A percentile compares a stretch with the other conserved stretches of the same genome.
Conservation (phyloP, 2,888 invertebrate genomes). For the Pseudococcus viburni region DNA sequence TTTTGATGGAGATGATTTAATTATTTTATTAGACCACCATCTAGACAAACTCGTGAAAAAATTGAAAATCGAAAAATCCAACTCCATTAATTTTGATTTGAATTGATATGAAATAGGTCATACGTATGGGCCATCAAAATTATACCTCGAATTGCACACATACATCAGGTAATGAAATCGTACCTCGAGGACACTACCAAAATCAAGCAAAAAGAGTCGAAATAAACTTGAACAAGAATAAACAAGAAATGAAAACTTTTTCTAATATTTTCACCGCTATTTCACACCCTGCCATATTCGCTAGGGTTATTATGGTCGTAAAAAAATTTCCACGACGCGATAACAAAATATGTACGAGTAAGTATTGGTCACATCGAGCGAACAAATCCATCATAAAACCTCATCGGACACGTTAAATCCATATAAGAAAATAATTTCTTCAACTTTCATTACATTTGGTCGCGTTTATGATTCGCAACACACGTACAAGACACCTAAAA, state of each 20-base stretch:
- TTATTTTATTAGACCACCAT: no score
- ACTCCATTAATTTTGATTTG: no score
- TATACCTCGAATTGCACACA: not conserved
- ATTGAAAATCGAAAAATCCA: no score
- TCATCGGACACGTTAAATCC: constrained; percentile 40
- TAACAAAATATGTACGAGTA: not conserved
- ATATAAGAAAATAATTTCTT: not conserved
- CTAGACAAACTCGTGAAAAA: no score
- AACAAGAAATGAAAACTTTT: not conserved
- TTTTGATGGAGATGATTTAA: no score
- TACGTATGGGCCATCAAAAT: constrained; percentile 8
- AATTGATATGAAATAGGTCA: no score
- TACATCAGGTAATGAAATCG: not conserved
- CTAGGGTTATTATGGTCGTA: not conserved
- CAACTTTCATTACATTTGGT: constrained; percentile 29
- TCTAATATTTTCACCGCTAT: not conserved
- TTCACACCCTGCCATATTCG: not conserved
- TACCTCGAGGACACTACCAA: not conserved
- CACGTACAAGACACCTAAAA: not conserved
- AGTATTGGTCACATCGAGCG: not conserved
- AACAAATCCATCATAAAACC: not conserved
- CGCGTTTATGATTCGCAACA: not conserved
- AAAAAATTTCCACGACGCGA: not conserved
- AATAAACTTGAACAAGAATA: not conserved
- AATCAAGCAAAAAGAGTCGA: not conserved